Conservation (phyloP, 2,113 vertebrate genomes). For the Phyllostomus hastatus region DNA sequence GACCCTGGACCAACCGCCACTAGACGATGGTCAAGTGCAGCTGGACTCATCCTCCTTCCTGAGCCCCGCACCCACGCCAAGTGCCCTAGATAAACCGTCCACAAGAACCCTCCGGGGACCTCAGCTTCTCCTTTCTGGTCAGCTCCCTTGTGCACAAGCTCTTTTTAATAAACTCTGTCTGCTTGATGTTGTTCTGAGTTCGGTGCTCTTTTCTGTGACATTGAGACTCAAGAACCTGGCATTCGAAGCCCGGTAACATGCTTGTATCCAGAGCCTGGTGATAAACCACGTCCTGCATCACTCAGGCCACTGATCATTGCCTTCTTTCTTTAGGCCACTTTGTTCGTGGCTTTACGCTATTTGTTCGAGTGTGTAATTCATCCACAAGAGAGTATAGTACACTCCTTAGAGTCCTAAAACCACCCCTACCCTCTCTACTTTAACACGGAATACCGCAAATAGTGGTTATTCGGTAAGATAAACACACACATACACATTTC, state of each 20-base stretch:
- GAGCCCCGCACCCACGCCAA: background rate
- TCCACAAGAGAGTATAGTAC: background rate
- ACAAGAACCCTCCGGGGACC: background rate
- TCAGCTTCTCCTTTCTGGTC: background rate
- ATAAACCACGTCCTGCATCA: background rate
- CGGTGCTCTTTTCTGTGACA: background rate
- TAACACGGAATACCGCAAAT: background rate
- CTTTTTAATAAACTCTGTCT: background rate
- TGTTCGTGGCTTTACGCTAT: background rate
- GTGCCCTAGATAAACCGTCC: background rate
- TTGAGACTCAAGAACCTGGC: background rate
- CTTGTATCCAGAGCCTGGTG: background rate
- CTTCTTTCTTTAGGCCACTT: background rate
- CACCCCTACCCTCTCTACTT: background rate
- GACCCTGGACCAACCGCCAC: background rate
- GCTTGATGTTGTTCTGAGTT: background rate
- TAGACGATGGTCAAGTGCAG: background rate
- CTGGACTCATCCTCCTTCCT: background rate
- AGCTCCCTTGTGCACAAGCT: background rate
- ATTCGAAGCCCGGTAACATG: background rate
- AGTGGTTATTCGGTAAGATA: background rate
- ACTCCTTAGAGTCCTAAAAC: background rate
- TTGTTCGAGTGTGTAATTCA: background rate
- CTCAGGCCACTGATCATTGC: background rate
- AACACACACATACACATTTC: background rate